Evolutionary conservation across 2,888 invertebrate genomes (phyloP).

Genomic region (Himalopsyche japonica): DNA sequence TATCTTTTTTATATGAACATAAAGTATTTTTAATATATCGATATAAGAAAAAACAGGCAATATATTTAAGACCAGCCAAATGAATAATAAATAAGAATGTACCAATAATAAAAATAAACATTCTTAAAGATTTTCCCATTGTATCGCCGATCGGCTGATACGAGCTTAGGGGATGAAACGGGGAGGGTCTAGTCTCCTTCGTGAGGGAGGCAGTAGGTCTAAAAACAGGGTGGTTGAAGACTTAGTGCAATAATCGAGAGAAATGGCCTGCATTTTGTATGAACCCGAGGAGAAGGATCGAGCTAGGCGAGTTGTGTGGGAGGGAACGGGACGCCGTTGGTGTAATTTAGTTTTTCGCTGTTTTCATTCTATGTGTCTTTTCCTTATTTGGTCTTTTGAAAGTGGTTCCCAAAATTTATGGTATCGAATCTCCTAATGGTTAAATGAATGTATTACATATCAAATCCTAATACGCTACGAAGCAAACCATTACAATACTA

Average conservation of each 20-base stretch:
- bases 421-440: too few species aligned
- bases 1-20: too few species aligned
- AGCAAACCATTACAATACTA: too few species aligned
- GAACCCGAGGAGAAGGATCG: slow-evolving; percentile 28
- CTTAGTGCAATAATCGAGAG: slow-evolving; percentile 41
- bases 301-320: not conserved
- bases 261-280: slow-evolving; percentile 41
- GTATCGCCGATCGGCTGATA: not conserved
- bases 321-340: slow-evolving; percentile 12
- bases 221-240: slow-evolving; percentile 8
- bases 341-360: slow-evolving; percentile 40
- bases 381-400: slow-evolving; percentile 34
- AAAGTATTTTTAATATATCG: too few species aligned
- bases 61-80: not conserved
- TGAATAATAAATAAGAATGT: not conserved
- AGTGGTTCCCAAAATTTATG: not conserved
- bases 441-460: too few species aligned
- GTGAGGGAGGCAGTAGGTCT: not conserved
- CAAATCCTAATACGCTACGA: too few species aligned
- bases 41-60: too few species aligned
- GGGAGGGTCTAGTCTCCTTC: not conserved
- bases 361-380: slow-evolving; percentile 38
- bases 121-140: not conserved
- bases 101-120: not conserved
- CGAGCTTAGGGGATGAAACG: not conserved